A percentile compares a stretch with the other conserved stretches of the same genome.
Evolutionary conservation across 2,797 vertebrate genomes (phyloP).

Genomic region (Pangasius mekongensis): DNA sequence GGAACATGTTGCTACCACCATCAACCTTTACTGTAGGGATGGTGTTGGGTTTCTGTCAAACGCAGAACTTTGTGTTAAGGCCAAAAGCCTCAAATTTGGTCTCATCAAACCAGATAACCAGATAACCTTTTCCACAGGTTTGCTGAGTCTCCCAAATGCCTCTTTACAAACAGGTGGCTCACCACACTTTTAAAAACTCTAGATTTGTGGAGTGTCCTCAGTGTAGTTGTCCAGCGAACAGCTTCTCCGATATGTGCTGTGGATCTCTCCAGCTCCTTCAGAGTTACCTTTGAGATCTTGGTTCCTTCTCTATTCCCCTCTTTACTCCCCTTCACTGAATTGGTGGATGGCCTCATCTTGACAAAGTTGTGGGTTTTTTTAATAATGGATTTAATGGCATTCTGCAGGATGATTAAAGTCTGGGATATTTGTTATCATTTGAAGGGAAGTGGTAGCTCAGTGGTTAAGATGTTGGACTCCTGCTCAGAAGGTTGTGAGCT

Average conservation of each 20-base stretch:
- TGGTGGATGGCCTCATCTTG: neutral
- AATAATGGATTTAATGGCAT: neutral
- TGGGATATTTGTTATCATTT: neutral
- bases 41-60: neutral
- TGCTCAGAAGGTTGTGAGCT: too few relatives aligned
- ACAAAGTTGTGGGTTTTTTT: neutral
- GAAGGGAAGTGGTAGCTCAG: too few relatives aligned
- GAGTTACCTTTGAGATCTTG: neutral
- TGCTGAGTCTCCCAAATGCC: neutral
- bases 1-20: neutral
- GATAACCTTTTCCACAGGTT: neutral
- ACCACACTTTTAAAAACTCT: neutral
- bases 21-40: neutral
- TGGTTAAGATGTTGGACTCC: too few relatives aligned
- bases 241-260: neutral
- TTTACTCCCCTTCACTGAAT: neutral
- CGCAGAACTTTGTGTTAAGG: neutral
- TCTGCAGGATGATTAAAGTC: neutral
- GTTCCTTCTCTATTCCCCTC: neutral
- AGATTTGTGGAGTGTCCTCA: neutral
- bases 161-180: neutral
- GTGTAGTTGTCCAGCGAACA: neutral
- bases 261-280: neutral
- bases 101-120: neutral
- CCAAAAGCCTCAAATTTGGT: neutral